These are phyloP conservation scores for Argynnis bischoffii DNA, from an alignment of 2,888 invertebrate genomes.

Conservation along the genomic window DNA sequence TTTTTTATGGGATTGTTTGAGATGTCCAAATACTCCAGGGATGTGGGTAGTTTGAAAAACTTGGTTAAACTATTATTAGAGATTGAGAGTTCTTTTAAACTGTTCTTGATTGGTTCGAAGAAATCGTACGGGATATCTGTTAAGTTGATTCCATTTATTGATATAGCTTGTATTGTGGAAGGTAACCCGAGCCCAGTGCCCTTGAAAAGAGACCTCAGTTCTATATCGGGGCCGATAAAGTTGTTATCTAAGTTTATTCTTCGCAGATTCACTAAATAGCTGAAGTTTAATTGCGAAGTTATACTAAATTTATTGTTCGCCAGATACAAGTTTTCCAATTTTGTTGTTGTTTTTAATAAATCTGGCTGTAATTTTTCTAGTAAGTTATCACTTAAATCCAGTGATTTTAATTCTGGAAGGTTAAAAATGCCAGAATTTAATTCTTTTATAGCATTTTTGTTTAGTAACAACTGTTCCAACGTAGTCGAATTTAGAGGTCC, in stretches of 20 bases:
- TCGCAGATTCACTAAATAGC: constrained; percentile 58
- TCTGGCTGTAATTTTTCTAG: constrained; percentile 60
- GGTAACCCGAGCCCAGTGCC: constrained; percentile 48
- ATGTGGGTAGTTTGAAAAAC: constrained; percentile 79
- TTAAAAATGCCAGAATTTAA: constrained; percentile 54
- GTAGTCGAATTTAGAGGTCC: constrained; percentile 52
- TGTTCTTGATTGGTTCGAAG: constrained; percentile 60
- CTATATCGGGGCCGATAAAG: constrained; percentile 58
- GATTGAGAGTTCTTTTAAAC: constrained; percentile 64
- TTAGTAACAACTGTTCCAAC: constrained; percentile 54
- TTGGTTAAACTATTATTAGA: constrained; percentile 77
- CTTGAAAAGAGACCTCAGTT: constrained; percentile 55
- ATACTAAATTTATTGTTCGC: constrained; percentile 64
- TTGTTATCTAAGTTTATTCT: constrained; percentile 69
- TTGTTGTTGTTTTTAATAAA: constrained; percentile 58
- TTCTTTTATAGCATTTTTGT: constrained; percentile 54
- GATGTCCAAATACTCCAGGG: constrained; percentile 81
- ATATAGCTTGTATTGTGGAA: constrained; percentile 49
- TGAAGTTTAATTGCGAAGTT: constrained; percentile 61
- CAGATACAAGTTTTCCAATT: constrained; percentile 64
- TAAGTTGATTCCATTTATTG: constrained; percentile 57
- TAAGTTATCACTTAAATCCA: constrained; percentile 67
- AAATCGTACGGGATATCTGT: constrained; percentile 57
- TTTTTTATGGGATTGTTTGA: constrained; percentile 81
- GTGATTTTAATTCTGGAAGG: constrained; percentile 55